A percentile compares a stretch with the other conserved stretches of the same genome.
Conservation (phyloP, 2,797 vertebrate genomes). For the Pristis pectinata region DNA sequence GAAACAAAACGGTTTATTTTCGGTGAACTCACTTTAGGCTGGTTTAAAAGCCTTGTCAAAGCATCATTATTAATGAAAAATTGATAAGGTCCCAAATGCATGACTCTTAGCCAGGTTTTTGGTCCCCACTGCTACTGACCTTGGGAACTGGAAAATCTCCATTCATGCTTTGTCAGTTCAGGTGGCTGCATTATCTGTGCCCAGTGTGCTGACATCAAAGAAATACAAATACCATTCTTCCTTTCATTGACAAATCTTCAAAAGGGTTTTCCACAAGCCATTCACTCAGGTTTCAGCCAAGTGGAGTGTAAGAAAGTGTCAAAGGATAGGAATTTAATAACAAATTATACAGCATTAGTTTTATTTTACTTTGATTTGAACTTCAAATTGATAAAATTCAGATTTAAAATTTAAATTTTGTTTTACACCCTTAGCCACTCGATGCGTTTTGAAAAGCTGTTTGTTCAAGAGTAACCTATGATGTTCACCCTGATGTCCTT, state of each 20-base stretch:
- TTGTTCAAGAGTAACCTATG: background rate
- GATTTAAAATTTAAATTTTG: background rate
- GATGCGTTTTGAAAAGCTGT: background rate
- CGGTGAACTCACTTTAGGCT: background rate
- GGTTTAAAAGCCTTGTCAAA: background rate
- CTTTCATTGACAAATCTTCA: background rate
- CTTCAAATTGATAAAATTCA: background rate
- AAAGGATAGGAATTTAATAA: background rate
- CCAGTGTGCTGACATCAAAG: background rate
- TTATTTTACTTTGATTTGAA: background rate
- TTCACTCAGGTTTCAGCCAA: background rate
- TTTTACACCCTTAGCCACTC: background rate
- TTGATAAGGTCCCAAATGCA: background rate
- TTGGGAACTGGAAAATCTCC: background rate
- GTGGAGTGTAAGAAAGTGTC: background rate
- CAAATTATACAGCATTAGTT: background rate
- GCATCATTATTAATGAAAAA: background rate
- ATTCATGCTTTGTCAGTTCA: background rate
- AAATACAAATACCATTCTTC: background rate
- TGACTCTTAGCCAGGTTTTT: background rate
- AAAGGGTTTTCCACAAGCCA: background rate
- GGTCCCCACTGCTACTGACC: background rate
- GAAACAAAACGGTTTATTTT: background rate
- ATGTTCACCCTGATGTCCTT: background rate
- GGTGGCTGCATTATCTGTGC: background rate